phyloP scores from a whole-genome alignment of 92 coral and sea anemone genomes.

The Palythoa heliodiscus region DNA sequence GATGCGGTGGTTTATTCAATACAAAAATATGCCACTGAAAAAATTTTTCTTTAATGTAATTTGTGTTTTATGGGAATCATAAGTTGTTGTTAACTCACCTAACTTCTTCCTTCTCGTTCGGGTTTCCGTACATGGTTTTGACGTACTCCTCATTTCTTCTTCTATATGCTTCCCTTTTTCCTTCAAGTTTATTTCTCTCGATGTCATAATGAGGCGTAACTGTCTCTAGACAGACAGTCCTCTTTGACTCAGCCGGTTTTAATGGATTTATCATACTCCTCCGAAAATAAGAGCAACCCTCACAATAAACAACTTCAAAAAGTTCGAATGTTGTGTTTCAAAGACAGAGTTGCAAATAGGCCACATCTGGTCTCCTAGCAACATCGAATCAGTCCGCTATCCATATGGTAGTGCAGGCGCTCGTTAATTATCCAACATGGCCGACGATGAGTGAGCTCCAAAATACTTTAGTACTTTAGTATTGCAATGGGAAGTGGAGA shows the following conservation, averaged over 20 bases:
- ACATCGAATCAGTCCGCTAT: constrained; percentile 51
- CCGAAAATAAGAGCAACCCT: not conserved
- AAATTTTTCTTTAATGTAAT: too few species aligned
- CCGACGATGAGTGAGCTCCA: constrained; percentile 43
- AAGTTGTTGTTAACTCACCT: constrained; percentile 40
- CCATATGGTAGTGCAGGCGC: constrained; percentile 40
- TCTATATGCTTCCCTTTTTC: constrained; percentile 71
- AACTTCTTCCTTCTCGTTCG: constrained; percentile 76
- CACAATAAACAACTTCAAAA: not conserved
- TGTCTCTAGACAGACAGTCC: constrained; percentile 72
- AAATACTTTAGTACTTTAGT: not conserved
- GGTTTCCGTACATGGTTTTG: constrained; percentile 77
- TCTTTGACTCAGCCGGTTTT: constrained; percentile 47
- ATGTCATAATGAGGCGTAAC: constrained; percentile 51
- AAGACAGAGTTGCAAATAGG: not conserved
- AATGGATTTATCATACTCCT: constrained; percentile 72
- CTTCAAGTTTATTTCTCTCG: constrained; percentile 54
- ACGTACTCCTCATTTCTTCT: constrained; percentile 64
- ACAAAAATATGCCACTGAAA: not conserved
- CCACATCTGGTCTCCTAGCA: constrained; percentile 37
- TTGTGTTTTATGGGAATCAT: not conserved
- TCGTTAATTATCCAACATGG: constrained; percentile 62
- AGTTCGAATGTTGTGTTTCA: constrained; percentile 17
- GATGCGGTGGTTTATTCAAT: not conserved
- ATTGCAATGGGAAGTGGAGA: constrained; percentile 81